phyloP scores from a whole-genome alignment of 1,140 invertebrate species.

The Drosophila pachea region DNA sequence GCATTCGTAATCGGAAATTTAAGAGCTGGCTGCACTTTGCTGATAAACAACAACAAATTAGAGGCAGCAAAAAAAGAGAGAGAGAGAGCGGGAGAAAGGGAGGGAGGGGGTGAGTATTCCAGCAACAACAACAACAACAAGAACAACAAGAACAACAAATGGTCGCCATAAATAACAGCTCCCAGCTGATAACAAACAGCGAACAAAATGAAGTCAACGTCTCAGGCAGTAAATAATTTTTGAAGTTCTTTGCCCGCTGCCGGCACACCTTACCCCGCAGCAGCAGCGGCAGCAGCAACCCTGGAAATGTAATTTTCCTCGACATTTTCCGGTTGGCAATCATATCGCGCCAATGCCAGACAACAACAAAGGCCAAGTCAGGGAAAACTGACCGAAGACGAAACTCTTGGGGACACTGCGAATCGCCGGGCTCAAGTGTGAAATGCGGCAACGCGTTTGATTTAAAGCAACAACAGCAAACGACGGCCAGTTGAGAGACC shows the following conservation, averaged over 20 bases:
- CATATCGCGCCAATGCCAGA: slow-evolving; percentile 70
- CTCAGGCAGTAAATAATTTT: slow-evolving; percentile 72
- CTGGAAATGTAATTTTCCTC: slow-evolving; percentile 74
- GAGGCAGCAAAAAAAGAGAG: slow-evolving; percentile 55
- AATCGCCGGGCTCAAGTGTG: slow-evolving; percentile 59
- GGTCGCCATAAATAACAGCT: slow-evolving; percentile 67
- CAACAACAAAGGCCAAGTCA: slow-evolving; percentile 29
- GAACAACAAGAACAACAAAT: slow-evolving; percentile 50
- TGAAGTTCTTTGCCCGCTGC: slow-evolving; percentile 48
- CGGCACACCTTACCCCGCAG: slow-evolving; percentile 15
- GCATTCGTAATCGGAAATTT: slow-evolving; percentile 8
- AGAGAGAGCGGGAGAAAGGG: slow-evolving; percentile 46
- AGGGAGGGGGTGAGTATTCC: slow-evolving; percentile 29
- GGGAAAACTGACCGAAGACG: slow-evolving; percentile 31
- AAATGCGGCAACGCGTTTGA: slow-evolving; percentile 64
- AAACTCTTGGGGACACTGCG: slow-evolving; percentile 39
- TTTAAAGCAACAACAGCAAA: slow-evolving; percentile 64
- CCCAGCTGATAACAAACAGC: slow-evolving; percentile 56
- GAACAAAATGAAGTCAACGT: slow-evolving; percentile 73
- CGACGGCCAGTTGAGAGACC: slow-evolving; percentile 32
- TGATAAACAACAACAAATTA: slow-evolving; percentile 59
- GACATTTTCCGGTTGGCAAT: slow-evolving; percentile 75
- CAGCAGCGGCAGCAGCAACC: slow-evolving; percentile 18
- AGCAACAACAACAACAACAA: slow-evolving; percentile 47
- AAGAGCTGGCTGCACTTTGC: slow-evolving; percentile 52